phyloP scores from a whole-genome alignment of 2,797 vertebrate species.

The Epinephelus awoara region DNA sequence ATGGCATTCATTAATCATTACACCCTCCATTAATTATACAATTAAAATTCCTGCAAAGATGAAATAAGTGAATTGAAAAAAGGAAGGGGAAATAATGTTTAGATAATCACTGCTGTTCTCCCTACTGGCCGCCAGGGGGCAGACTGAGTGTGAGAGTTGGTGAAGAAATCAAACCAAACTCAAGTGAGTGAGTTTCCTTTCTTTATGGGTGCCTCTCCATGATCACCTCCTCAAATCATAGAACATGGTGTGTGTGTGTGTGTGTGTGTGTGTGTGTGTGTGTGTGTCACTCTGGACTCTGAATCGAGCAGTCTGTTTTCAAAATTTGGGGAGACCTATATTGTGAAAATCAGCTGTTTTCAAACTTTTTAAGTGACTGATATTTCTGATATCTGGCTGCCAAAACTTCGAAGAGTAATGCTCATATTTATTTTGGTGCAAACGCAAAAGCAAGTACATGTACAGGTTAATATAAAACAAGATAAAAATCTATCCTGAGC shows the following conservation, averaged over 20 bases:
- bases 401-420: not conserved
- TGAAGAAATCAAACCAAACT: not conserved
- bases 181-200: not conserved
- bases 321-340: conserved; percentile 87
- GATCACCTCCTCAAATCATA: not conserved
- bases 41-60: not conserved
- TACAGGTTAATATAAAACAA: too few relatives aligned
- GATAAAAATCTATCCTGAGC: too few relatives aligned
- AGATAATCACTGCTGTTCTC: not conserved
- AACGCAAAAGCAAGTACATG: too few relatives aligned
- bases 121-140: conserved; percentile 22
- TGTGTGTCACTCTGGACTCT: conserved; percentile 85
- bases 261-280: too few relatives aligned
- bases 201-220: not conserved
- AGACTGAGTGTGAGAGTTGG: not conserved
- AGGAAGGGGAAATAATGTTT: not conserved
- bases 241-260: too few relatives aligned
- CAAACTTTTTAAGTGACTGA: not conserved
- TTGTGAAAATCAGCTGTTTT: not conserved
- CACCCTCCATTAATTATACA: not conserved
- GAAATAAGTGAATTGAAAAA: not conserved
- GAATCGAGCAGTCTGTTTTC: conserved; percentile 89
- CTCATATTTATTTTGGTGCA: not conserved
- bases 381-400: not conserved
- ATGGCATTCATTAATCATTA: too few relatives aligned